Evolutionary conservation across 2,888 invertebrate species (phyloP).

Genomic region (Andrena camellia): DNA sequence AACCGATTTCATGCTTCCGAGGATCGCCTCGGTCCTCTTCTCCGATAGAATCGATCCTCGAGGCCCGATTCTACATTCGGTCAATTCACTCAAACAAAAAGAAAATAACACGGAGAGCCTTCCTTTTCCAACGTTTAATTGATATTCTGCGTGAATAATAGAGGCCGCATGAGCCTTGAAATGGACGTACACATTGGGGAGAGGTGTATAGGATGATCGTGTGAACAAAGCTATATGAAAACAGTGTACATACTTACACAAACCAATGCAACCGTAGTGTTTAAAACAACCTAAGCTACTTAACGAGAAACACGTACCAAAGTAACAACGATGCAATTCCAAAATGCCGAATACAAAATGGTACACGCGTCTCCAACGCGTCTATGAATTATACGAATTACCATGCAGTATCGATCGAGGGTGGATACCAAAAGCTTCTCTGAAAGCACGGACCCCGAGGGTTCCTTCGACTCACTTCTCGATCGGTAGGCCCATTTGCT

Average conservation of each 20-base stretch:
- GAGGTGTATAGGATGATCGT: too few species aligned
- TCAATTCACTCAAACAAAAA: not conserved
- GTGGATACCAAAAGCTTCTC: too few species aligned
- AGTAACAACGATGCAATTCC: not conserved
- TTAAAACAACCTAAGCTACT: not conserved
- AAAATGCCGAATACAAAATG: too few species aligned
- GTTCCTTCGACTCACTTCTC: not conserved
- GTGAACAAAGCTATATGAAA: not conserved
- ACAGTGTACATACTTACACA: not conserved
- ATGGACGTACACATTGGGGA: not conserved
- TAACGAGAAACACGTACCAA: not conserved
- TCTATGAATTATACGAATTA: too few species aligned
- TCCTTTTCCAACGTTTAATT: conserved; percentile 23
- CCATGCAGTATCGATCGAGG: too few species aligned
- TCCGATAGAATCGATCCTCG: not conserved
- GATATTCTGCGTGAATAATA: not conserved
- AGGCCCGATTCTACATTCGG: conserved; percentile 17
- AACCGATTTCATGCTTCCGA: not conserved
- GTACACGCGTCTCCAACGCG: too few species aligned
- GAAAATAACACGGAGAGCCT: not conserved
- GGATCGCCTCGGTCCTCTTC: conserved; percentile 1
- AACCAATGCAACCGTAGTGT: not conserved
- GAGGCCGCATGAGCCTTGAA: too few species aligned
- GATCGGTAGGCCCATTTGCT: not conserved
- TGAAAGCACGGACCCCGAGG: too few species aligned